Evolutionary conservation across 2,113 vertebrate genomes (phyloP), one percentile per base, ranked within the genome.

Genomic region (Oplegnathus fasciatus): DNA sequence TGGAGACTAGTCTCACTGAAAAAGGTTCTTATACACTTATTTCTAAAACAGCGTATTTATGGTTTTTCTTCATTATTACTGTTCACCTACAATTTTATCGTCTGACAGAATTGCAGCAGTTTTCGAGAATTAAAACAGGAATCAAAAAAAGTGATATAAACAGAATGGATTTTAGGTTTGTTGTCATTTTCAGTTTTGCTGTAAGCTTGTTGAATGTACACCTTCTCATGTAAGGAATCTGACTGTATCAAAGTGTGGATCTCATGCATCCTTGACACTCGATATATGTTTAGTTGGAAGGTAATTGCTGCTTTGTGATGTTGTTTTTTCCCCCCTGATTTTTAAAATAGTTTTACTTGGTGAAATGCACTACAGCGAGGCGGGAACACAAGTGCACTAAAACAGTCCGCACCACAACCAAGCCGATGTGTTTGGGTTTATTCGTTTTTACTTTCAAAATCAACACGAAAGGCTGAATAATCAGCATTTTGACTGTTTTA

Each of bases 341-440:
- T 82, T 61, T 5, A 18, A 46, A 34, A 34, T 57, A 6, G 15
- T 50, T 81, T 69, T 57, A 17, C 50, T 70, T 65, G 94, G 95
- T 94, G 93, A 96, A 95, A 95, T 96, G 94, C 96, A 96, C 96
- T 98, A 88, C 14, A 96, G 86, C 91, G 92, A 96, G 96, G 95
- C 95, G 96, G 96, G 94, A 97, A 94, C 37, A 55, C 28, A 50
- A 28, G 50, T 81, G 68, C 77, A 82, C 86, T 88, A 68, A 54
- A 75, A 20, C 40, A 17, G 58, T 64, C 48, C 3, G 20, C 66
- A 40, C 6, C 8, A 13, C n/a, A 74, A 26, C 34, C 34, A 54
- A 37, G 40, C 14, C 26, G 26, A 58, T 9, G 8, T 37, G 4
- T 57, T n/a, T n/a, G 9, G 5, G 11, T 58, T 50, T n/a, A 32